A percentile compares a stretch with the other conserved stretches of the same genome.
Evolutionary conservation across 1,140 invertebrate genomes (phyloP).

Genomic region (Magallana gigas): DNA sequence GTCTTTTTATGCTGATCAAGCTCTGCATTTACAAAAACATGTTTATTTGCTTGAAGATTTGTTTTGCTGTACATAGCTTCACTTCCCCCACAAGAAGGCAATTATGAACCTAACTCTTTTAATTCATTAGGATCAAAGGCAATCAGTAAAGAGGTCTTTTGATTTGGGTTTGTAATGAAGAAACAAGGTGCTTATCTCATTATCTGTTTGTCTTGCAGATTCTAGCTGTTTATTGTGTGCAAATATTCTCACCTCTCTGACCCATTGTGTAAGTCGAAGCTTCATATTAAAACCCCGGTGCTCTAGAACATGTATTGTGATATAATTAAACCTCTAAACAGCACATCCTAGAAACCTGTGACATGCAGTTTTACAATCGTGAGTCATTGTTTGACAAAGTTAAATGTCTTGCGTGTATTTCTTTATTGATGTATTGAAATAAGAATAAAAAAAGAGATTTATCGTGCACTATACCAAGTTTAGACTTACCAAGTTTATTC

Average conservation of each 20-base stretch:
- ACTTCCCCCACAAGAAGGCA: background rate
- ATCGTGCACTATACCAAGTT: slow-evolving; percentile 19
- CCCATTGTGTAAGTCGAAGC: slow-evolving; percentile 10
- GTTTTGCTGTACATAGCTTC: background rate
- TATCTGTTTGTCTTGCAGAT: slow-evolving; percentile 23
- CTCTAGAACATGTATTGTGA: slow-evolving; percentile 17
- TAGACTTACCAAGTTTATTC: background rate
- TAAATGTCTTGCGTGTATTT: slow-evolving; percentile 25
- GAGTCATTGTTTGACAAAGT: slow-evolving; percentile 37
- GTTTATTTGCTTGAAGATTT: background rate
- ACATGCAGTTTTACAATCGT: slow-evolving; percentile 30
- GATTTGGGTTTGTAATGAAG: slow-evolving; percentile 12
- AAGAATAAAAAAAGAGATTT: slow-evolving; percentile 1
- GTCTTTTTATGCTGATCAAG: background rate
- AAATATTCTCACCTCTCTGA: slow-evolving; percentile 24
- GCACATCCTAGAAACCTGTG: slow-evolving; percentile 30
- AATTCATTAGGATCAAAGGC: slow-evolving; percentile 18
- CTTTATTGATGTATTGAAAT: slow-evolving; percentile 22
- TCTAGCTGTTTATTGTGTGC: background rate
- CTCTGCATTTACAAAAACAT: background rate
- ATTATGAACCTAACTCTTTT: slow-evolving; percentile 1
- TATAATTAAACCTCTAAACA: slow-evolving; percentile 19
- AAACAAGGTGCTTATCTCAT: slow-evolving; percentile 3
- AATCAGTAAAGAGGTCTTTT: slow-evolving; percentile 14
- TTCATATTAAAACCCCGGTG: slow-evolving; percentile 18